A percentile compares a stretch with the other conserved stretches of the same genome.
phyloP scores from a whole-genome alignment of 30 jellyfish, hydroid and myxozoan species.

The Catostylus mosaicus region DNA sequence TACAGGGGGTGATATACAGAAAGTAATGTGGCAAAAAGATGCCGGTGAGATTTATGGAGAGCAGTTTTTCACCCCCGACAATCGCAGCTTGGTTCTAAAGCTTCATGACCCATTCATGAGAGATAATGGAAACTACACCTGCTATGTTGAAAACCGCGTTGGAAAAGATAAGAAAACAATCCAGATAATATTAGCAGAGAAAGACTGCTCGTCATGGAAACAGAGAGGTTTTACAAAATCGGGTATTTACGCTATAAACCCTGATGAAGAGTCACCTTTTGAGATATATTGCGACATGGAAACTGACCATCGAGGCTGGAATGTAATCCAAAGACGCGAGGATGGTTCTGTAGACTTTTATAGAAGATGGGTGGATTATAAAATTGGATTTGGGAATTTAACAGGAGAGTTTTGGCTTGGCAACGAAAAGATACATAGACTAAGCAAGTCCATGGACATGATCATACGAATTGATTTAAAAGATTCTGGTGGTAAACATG shows the following conservation, averaged over 20 bases:
- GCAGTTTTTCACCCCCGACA: not conserved
- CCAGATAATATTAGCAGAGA: not conserved
- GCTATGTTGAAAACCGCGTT: not conserved
- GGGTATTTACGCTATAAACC: constrained; percentile 19
- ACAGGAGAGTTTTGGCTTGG: constrained; percentile 52
- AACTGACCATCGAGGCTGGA: constrained; percentile 47
- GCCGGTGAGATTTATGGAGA: not conserved
- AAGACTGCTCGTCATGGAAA: constrained; percentile 26
- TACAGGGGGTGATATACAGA: constrained; percentile 8
- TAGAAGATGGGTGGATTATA: constrained; percentile 31
- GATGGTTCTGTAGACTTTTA: constrained; percentile 41
- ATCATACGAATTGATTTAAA: constrained; percentile 6
- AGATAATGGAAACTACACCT: constrained; percentile 2
- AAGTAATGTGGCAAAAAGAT: constrained; percentile 2
- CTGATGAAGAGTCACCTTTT: constrained; percentile 5
- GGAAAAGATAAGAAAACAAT: constrained; percentile 11
- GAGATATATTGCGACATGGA: constrained; percentile 44
- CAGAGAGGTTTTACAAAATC: not conserved
- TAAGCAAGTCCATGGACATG: constrained; percentile 15
- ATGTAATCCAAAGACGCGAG: constrained; percentile 36
- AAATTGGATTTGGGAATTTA: constrained; percentile 32
- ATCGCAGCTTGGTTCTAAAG: not conserved
- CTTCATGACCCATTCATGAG: not conserved
- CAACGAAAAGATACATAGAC: constrained; percentile 11
- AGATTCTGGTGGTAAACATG: constrained; percentile 15